A percentile compares a stretch with the other conserved stretches of the same genome.
Conservation (phyloP, 2,888 invertebrate species). For the Scaptomyza reducta region DNA sequence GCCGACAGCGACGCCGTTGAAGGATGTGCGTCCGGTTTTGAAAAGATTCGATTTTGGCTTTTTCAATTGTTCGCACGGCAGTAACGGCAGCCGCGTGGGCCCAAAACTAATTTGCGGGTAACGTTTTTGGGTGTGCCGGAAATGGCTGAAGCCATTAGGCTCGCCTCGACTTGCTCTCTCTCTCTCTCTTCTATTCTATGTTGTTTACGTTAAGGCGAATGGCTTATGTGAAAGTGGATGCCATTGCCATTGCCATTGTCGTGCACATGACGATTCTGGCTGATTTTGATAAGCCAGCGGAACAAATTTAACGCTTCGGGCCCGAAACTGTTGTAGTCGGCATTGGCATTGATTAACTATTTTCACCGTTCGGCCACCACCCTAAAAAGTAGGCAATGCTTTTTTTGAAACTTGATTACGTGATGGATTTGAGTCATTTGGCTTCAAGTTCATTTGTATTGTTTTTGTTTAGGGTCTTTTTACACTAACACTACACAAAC, state of each 20-base stretch:
- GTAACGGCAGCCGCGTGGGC: constrained; percentile 32
- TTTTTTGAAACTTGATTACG: constrained; percentile 62
- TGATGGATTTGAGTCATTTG: constrained; percentile 73
- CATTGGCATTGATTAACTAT: constrained; percentile 75
- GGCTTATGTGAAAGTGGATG: constrained; percentile 49
- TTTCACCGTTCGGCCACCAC: constrained; percentile 27
- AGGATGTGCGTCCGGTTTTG: constrained; percentile 72
- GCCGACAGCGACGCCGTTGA: constrained; percentile 46
- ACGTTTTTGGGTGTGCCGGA: constrained; percentile 75
- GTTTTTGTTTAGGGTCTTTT: constrained; percentile 27
- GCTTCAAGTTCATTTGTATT: constrained; percentile 56
- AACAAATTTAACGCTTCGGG: constrained; percentile 65
- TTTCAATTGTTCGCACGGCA: constrained; percentile 77
- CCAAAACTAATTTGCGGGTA: constrained; percentile 76
- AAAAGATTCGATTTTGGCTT: constrained; percentile 78
- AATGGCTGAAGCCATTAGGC: constrained; percentile 76
- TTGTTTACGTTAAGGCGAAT: constrained; percentile 42
- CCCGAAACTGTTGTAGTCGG: constrained; percentile 11
- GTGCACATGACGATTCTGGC: constrained; percentile 73
- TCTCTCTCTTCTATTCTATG: constrained; percentile 9
- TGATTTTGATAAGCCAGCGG: constrained; percentile 70
- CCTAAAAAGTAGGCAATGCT: constrained; percentile 49
- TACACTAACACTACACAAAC: neutral
- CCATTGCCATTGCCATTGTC: constrained; percentile 23
- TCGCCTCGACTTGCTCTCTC: neutral